These are phyloP conservation scores for Ceraclea dissimilis DNA, from an alignment of 2,888 invertebrate species.

Conservation along the genomic window DNA sequence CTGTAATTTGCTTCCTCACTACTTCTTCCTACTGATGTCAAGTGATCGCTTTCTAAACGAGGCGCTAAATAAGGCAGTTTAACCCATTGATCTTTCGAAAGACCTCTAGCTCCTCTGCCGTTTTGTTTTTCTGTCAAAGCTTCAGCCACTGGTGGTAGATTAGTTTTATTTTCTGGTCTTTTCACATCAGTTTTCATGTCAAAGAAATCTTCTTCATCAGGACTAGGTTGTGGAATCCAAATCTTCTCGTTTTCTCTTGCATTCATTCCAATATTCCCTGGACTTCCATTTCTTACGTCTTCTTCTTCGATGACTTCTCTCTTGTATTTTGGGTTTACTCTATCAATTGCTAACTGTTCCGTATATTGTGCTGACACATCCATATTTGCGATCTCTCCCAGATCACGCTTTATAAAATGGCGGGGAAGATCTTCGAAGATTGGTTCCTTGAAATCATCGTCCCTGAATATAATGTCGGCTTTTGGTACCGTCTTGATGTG, in stretches of 20 bases:
- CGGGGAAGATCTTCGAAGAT: not conserved
- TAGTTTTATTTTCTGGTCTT: constrained; percentile 32
- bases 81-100: constrained; percentile 55
- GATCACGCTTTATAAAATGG: constrained; percentile 15
- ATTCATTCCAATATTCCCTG: constrained; percentile 26
- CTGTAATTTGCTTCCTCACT: constrained; percentile 50
- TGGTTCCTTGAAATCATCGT: constrained; percentile 16
- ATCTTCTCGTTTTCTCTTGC: constrained; percentile 33
- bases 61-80: constrained; percentile 46
- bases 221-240: constrained; percentile 42
- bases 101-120: constrained; percentile 50
- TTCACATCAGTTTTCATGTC: constrained; percentile 37
- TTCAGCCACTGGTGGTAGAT: constrained; percentile 41
- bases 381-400: constrained; percentile 8
- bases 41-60: constrained; percentile 38
- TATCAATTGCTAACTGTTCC: constrained; percentile 13
- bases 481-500: constrained; percentile 27
- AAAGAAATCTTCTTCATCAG: constrained; percentile 40
- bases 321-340: constrained; percentile 30
- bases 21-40: constrained; percentile 47
- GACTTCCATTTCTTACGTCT: constrained; percentile 37
- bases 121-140: constrained; percentile 46
- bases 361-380: constrained; percentile 26
- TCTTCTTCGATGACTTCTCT: constrained; percentile 47
- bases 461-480: constrained; percentile 26